phyloP scores from a whole-genome alignment of 2,888 invertebrate species.

The Dinocampus coccinellae region DNA sequence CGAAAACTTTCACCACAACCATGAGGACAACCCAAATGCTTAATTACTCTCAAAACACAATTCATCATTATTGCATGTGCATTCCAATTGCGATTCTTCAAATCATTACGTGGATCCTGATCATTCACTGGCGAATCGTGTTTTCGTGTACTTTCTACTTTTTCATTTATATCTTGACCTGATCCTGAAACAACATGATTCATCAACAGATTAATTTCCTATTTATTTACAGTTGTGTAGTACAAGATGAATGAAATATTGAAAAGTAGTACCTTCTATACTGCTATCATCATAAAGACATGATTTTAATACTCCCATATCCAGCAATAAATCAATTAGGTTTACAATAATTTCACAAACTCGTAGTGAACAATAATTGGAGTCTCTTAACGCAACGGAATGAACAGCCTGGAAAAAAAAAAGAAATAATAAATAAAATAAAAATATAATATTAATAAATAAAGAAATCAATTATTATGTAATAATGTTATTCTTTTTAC shows the following conservation, averaged over 20 bases:
- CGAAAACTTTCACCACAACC: slow-evolving; percentile 86
- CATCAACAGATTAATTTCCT: not conserved
- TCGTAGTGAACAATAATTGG: slow-evolving; percentile 84
- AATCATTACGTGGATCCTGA: slow-evolving; percentile 49
- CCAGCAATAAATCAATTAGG: slow-evolving; percentile 90
- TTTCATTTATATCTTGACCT: slow-evolving; percentile 47
- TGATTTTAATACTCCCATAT: slow-evolving; percentile 85
- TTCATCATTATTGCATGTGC: slow-evolving; percentile 83
- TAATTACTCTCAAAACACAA: slow-evolving; percentile 79
- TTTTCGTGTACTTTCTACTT: slow-evolving; percentile 51
- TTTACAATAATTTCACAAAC: slow-evolving; percentile 95
- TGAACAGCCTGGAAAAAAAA: slow-evolving; percentile 81
- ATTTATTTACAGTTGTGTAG: not conserved
- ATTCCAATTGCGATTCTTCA: slow-evolving; percentile 60
- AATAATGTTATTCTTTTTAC: slow-evolving; percentile 67
- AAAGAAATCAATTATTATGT: slow-evolving; percentile 3
- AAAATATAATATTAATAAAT: not conserved
- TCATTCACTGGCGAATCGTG: slow-evolving; percentile 54
- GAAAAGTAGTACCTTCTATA: slow-evolving; percentile 68
- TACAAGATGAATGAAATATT: slow-evolving; percentile 50
- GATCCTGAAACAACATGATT: slow-evolving; percentile 44
- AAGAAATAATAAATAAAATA: not conserved
- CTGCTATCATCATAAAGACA: slow-evolving; percentile 71
- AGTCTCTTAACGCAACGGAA: slow-evolving; percentile 87
- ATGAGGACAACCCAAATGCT: slow-evolving; percentile 94